Base-by-base conservation (phyloP, 2,113 vertebrate genomes). In the Corythornis madagascariensis region DNA sequence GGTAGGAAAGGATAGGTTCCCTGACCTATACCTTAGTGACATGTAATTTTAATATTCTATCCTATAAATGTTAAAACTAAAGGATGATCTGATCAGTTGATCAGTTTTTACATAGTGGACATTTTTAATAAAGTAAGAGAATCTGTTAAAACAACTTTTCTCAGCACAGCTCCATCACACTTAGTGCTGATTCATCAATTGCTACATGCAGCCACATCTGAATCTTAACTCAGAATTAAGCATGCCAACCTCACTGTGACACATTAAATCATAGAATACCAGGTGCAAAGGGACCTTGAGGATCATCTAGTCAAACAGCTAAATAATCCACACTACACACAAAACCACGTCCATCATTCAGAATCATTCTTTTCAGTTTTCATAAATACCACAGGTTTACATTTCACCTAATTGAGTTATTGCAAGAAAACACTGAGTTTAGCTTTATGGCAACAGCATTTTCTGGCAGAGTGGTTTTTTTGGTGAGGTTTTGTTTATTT, bases 401-500 rank as follows among this genome's bases (percentile, higher is more conserved):
- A 25, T 38, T 63, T 80, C 3, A 10, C 25, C 66, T n/a, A 22
- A 40, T 2, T 1, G 3, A 35, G 10, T 53, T 38, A 28, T 28
- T 67, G 28, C 26, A 70, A 77, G 16, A 15, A 48, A 88, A 67
- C 29, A 70, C 5, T 43, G 18, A 75, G 38, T 31, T 45, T 40
- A 72, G 38, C 33, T 67, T 67, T 20, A 53, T 22, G 35, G 19
- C 47, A 70, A 57, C 11, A 38, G 15, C 13, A 26, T 43, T 60
- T 24, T 43, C 19, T 35, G 0, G 0, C 13, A 42, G 13, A 20
- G 2, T 3, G 15, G 8, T 10, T 70, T 63, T 17, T 42, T 60
- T 69, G 10, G 38, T 38, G 38, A 38, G 38, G 38, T 38, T 38
- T 38, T 38, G 38, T 38, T 38, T 38, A 38, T 38, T 38, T 38